Evolutionary conservation across 2,113 vertebrate genomes (phyloP).

Genomic region (Chaetura pelagica): DNA sequence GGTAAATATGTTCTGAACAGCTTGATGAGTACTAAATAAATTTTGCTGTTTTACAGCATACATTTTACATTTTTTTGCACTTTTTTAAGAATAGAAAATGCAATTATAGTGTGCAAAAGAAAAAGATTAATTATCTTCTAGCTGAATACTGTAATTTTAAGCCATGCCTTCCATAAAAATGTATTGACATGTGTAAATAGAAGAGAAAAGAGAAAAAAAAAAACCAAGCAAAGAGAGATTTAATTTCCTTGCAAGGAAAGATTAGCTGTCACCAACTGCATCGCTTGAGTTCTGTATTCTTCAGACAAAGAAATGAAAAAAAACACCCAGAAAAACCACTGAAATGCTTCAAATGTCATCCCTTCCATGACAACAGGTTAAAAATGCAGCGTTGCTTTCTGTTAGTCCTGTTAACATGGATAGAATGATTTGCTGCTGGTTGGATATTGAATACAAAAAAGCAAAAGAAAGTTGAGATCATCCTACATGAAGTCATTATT

Average conservation of each 20-base stretch:
- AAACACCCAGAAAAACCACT: constrained; percentile 43
- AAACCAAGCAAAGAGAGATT: constrained; percentile 46
- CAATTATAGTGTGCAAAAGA: constrained; percentile 74
- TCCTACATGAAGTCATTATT: constrained; percentile 72
- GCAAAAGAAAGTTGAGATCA: constrained; percentile 57
- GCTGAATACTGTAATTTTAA: constrained; percentile 72
- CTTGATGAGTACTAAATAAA: constrained; percentile 77
- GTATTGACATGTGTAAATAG: constrained; percentile 70
- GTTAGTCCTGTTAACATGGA: constrained; percentile 16
- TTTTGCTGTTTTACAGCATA: constrained; percentile 76
- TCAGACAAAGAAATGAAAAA: constrained; percentile 52
- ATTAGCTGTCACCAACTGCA: constrained; percentile 19
- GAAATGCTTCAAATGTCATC: constrained; percentile 53
- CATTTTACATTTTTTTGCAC: constrained; percentile 70
- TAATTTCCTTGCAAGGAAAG: constrained; percentile 57
- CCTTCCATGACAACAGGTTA: constrained; percentile 32
- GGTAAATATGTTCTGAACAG: constrained; percentile 75
- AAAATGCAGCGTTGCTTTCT: background rate
- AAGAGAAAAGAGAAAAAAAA: constrained; percentile 45
- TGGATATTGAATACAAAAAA: constrained; percentile 48
- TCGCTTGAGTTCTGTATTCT: constrained; percentile 30
- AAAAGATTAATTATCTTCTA: constrained; percentile 61
- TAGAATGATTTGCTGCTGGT: constrained; percentile 47
- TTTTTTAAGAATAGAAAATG: constrained; percentile 72
- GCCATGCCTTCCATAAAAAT: constrained; percentile 75